Evolutionary conservation across 1,140 invertebrate species (phyloP), one percentile per base, ranked within the genome.

Genomic region (Drosophila bifasciata): DNA sequence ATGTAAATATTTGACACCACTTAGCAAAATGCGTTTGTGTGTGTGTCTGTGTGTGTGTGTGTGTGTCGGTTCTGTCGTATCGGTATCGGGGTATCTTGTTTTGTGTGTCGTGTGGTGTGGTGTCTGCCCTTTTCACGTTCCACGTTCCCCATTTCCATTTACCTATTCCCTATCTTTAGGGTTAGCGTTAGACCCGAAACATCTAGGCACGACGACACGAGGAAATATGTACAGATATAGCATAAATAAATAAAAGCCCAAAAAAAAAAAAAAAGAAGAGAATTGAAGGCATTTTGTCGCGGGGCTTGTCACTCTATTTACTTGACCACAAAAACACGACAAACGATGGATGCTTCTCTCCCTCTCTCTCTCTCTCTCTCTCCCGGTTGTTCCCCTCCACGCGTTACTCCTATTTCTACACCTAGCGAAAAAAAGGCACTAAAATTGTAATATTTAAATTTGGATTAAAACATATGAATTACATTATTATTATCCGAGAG

Each of bases 1-100:
- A 69, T 83, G 84, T 79, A 89, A 88, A 88, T 88, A 88, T 88
- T 88, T 89, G 79, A 88, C 78, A 88, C 66, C 83, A 86, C 83
- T 86, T 86, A 86, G 83, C 67, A 28, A 70, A 69, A 67, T 84
- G 79, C 63, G 79, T 81, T 39, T 68, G 44, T 36, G 28, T 36
- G 9, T 11, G 32, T 36, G n/a, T n/a, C n/a, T n/a, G n/a, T n/a
- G n/a, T n/a, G n/a, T n/a, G n/a, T 81, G 43, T 68, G 44, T 36
- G 28, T 36, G 9, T 11, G 32, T 36, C 32, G 9, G 32, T 3
- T 13, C 11, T 13, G 11, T 36, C 32, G 32, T 36, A 36, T 19
- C 44, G 16, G 43, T 15, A 45, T 19, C 19, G 19, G 19, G 43
- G 25, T 28, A 9, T 36, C 32, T 36, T 36, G 28, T 51, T 50